phyloP scores from a whole-genome alignment of 2,113 vertebrate genomes.

The Tonatia bakeri region DNA sequence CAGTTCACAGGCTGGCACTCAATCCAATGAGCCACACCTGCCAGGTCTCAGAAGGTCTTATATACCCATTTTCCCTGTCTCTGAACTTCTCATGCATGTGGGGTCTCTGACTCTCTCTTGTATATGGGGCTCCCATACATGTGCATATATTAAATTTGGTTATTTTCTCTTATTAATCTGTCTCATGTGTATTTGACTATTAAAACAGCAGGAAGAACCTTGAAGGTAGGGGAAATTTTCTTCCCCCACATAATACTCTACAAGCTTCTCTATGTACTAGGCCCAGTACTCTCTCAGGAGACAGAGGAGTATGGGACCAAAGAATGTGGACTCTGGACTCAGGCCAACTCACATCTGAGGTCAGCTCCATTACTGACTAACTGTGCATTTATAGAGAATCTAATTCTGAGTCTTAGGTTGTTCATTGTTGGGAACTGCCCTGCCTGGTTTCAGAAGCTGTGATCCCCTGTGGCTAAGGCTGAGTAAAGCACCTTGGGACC shows the following conservation, averaged over 20 bases:
- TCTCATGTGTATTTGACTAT: neutral
- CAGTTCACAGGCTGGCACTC: no score
- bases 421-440: no score
- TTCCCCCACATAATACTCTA: neutral
- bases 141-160: neutral
- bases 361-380: neutral
- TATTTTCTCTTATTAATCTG: neutral
- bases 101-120: neutral
- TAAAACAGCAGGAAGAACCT: neutral
- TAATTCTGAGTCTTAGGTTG: neutral
- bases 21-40: neutral
- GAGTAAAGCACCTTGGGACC: no score
- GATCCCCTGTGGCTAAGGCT: no score
- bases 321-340: neutral
- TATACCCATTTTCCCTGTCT: neutral
- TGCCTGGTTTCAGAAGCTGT: no score
- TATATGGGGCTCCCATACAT: neutral
- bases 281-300: neutral
- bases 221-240: neutral
- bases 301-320: neutral
- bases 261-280: neutral
- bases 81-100: neutral
- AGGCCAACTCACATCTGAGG: neutral
- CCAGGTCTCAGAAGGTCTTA: neutral
- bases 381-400: neutral